A percentile compares a stretch with the other conserved stretches of the same genome.
Conservation (phyloP, 1,140 invertebrate genomes). For the Plutomurus gul region DNA sequence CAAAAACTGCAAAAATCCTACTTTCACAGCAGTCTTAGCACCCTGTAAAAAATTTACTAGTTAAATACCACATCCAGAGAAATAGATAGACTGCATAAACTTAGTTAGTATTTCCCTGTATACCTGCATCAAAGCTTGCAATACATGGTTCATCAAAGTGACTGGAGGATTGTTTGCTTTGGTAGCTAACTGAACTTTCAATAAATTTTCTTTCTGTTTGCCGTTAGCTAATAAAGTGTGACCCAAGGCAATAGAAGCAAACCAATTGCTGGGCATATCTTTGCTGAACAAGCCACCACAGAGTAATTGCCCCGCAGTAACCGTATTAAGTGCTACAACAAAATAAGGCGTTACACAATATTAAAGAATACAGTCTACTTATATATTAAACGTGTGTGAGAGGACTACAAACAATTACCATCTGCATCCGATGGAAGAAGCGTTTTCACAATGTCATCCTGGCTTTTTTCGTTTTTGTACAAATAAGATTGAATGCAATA, state of each 20-base stretch:
- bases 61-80: neutral
- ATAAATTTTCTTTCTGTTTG: slow-evolving; percentile 87
- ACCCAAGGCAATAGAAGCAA: slow-evolving; percentile 86
- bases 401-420: slow-evolving; percentile 58
- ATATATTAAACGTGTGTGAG: neutral
- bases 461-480: slow-evolving; percentile 88
- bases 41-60: slow-evolving; percentile 62
- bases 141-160: slow-evolving; percentile 85
- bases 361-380: neutral
- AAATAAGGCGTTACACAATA: too few species aligned
- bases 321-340: slow-evolving; percentile 54
- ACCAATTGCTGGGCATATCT: slow-evolving; percentile 96
- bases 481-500: slow-evolving; percentile 98
- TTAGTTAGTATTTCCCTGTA: neutral
- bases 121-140: slow-evolving; percentile 75
- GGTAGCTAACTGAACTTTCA: slow-evolving; percentile 88
- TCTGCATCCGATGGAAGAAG: slow-evolving; percentile 82
- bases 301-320: slow-evolving; percentile 82
- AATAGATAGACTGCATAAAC: neutral
- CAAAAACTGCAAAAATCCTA: slow-evolving; percentile 89
- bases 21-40: slow-evolving; percentile 83
- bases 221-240: slow-evolving; percentile 88
- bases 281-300: slow-evolving; percentile 90
- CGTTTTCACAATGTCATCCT: slow-evolving; percentile 86
- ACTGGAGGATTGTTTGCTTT: slow-evolving; percentile 81